Conservation (phyloP, 92 coral and sea anemone genomes). For the Phenganax marumi region DNA sequence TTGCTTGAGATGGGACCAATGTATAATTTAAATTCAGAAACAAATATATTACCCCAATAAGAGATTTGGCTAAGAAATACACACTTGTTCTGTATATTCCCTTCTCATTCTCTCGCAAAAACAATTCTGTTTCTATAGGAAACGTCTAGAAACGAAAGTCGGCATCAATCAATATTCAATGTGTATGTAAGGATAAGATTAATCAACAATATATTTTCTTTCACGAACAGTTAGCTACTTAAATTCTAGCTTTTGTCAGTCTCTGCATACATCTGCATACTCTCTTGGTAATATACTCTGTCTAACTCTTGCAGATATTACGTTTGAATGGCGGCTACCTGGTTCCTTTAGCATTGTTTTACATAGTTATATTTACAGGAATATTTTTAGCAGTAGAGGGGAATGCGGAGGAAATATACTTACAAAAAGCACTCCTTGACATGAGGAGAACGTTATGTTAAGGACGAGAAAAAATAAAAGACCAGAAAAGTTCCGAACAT, state of each 20-base stretch:
- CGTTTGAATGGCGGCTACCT: no score
- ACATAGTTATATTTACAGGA: no score
- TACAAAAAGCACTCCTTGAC: constrained; percentile 83
- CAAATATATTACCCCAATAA: constrained; percentile 67
- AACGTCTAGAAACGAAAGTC: constrained; percentile 61
- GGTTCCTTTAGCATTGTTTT: no score
- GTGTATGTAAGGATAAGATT: no score
- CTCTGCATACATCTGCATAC: no score
- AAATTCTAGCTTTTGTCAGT: no score
- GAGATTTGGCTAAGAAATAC: constrained; percentile 76
- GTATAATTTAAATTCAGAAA: not conserved
- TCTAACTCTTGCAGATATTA: no score
- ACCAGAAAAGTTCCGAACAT: constrained; percentile 73
- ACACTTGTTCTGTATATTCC: constrained; percentile 94
- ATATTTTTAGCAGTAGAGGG: not conserved
- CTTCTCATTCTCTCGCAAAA: constrained; percentile 86
- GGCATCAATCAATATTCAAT: not conserved
- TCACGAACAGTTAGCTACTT: no score
- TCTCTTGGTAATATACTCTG: no score
- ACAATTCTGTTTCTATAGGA: constrained; percentile 80
- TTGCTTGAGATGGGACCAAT: not conserved
- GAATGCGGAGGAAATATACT: constrained; percentile 42
- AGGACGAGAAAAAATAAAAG: constrained; percentile 77
- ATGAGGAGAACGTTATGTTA: constrained; percentile 62
- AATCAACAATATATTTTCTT: no score